phyloP scores from a whole-genome alignment of 1,140 invertebrate genomes.

The Halesus radiatus region DNA sequence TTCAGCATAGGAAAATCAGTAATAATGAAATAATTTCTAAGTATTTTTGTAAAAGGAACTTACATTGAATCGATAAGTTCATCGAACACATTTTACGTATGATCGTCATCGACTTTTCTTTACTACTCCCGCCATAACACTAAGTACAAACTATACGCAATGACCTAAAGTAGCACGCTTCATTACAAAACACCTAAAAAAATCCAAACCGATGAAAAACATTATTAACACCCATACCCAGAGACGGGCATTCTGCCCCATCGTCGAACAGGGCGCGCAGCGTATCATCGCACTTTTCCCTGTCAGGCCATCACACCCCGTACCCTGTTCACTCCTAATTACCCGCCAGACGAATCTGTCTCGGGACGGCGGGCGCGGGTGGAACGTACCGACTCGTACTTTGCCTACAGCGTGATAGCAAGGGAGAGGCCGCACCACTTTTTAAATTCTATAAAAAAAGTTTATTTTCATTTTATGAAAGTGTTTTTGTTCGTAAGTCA shows the following conservation, averaged over 20 bases:
- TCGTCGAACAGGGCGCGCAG: background rate
- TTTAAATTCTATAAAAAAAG: background rate
- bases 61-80: no score
- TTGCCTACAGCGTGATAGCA: constrained; percentile 28
- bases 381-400: background rate
- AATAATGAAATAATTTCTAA: no score
- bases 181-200: no score
- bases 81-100: no score
- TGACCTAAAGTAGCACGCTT: no score
- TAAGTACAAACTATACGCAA: no score
- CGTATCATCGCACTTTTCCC: constrained; percentile 22
- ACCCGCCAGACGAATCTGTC: constrained; percentile 44
- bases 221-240: background rate
- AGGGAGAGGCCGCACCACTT: background rate
- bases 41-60: no score
- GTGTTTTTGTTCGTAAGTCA: no score
- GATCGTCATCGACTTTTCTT: no score
- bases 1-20: no score
- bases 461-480: no score
- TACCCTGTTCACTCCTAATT: constrained; percentile 40
- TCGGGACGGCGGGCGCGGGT: background rate
- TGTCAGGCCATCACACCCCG: constrained; percentile 14
- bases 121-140: no score
- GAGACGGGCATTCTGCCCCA: background rate
- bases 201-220: background rate